A percentile compares a stretch with the other conserved stretches of the same genome.
Conservation (phyloP, 2,888 invertebrate genomes). For the Cantharis flavilabris region DNA sequence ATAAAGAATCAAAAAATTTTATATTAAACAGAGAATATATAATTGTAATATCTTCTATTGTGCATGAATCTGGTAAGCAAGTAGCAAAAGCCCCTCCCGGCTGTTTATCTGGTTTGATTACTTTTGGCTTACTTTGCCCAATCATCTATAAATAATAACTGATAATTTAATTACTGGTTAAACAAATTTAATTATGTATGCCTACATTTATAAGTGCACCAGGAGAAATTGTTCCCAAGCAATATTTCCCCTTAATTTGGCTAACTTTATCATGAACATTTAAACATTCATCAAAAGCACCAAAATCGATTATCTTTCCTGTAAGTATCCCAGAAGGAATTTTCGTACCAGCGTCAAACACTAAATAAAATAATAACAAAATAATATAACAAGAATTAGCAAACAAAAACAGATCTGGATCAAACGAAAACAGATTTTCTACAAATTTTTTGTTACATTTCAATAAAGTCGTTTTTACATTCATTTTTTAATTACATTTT, state of each 20-base stretch:
- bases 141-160: background rate
- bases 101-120: background rate
- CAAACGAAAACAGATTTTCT: no score
- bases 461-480: no score
- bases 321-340: constrained; percentile 30
- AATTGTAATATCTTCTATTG: constrained; percentile 1
- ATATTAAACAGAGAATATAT: background rate
- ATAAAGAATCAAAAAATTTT: background rate
- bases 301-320: constrained; percentile 32
- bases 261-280: background rate
- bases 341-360: constrained; percentile 34
- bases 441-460: no score
- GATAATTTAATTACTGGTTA: background rate
- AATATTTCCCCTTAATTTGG: background rate
- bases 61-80: constrained; percentile 25
- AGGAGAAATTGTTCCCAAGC: background rate
- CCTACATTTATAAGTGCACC: background rate
- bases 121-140: background rate
- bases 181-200: background rate
- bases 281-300: constrained; percentile 35
- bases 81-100: constrained; percentile 5
- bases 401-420: no score
- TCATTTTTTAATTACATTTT: no score
- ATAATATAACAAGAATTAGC: no score
- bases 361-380: constrained; percentile 3